Evolutionary conservation across 1,140 invertebrate species (phyloP).

Genomic region (Tribolium madens): DNA sequence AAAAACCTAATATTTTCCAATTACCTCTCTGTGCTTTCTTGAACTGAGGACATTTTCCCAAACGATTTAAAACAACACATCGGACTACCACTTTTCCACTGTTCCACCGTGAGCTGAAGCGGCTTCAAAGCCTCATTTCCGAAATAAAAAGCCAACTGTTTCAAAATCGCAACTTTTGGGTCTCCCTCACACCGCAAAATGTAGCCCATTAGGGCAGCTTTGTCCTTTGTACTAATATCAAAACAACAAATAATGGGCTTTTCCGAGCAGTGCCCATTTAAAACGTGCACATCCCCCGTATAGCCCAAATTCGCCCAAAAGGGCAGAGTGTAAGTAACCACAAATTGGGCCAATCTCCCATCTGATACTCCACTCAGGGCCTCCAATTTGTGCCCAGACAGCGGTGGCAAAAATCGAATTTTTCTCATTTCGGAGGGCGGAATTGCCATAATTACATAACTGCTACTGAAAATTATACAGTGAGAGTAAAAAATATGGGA

Average conservation of each 20-base stretch:
- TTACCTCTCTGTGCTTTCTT: background rate
- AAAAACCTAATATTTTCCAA: too few species aligned
- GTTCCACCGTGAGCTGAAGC: constrained; percentile 49
- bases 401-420: constrained; percentile 46
- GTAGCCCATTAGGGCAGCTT: constrained; percentile 44
- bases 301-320: constrained; percentile 51
- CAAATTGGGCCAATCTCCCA: constrained; percentile 44
- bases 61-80: constrained; percentile 29
- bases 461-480: constrained; percentile 32
- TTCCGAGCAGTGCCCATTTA: background rate
- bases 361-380: background rate
- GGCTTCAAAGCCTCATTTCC: constrained; percentile 53
- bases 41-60: background rate
- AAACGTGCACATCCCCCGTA: constrained; percentile 46
- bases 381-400: background rate
- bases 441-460: constrained; percentile 48
- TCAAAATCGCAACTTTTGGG: constrained; percentile 36
- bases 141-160: constrained; percentile 48
- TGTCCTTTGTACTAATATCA: constrained; percentile 32
- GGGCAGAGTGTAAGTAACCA: constrained; percentile 47
- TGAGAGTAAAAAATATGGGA: background rate
- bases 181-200: background rate
- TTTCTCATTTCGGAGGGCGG: constrained; percentile 45
- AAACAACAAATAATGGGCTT: constrained; percentile 42
- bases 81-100: constrained; percentile 40